Evolutionary conservation across 1,140 invertebrate species (phyloP), one percentile per base, ranked within the genome.

Genomic region (Diorhabda sublineata): DNA sequence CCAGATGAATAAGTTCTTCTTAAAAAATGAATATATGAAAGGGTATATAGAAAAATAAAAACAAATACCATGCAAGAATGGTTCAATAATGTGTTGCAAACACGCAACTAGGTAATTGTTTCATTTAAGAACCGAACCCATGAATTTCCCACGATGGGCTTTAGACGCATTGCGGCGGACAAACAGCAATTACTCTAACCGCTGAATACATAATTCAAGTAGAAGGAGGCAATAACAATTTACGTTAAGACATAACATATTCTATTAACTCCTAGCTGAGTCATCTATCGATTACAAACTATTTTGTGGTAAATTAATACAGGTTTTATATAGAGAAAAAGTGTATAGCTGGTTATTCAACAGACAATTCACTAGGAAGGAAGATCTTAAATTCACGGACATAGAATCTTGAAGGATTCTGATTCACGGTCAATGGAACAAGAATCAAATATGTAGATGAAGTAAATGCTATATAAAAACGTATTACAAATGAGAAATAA

Each of bases 91-190:
- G 76, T 75, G 79, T 76, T 79, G 77, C 77, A 77, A 78, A 79
- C 79, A 80, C 79, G 79, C 79, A 80, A 78, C 72, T 79, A 66
- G 78, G 78, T 80, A 80, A 80, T 80, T 80, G 79, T 80, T 79
- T 80, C 75, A 80, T 79, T 79, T 79, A 75, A 74, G 73, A 74
- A 75, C 70, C 73, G 74, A 77, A 76, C 74, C 70, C 70, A 69
- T 56, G 71, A 75, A 75, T 75, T 79, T 80, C 79, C 79, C 79
- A 80, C 79, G 79, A 75, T 71, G 69, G 60, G 61, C 68, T 74
- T 69, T 69, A 65, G 71, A 72, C 69, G 71, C 70, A 75, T 69
- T 52, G n/a, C 47, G 58, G 65, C 72, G 67, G 67, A 69, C 72
- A 75, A 75, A 75, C 64, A 71, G 70, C 74, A 77, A 77, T 76